These are phyloP conservation scores for Metallyticus violacea DNA, from an alignment of 2,888 invertebrate genomes.

Conservation along the genomic window DNA sequence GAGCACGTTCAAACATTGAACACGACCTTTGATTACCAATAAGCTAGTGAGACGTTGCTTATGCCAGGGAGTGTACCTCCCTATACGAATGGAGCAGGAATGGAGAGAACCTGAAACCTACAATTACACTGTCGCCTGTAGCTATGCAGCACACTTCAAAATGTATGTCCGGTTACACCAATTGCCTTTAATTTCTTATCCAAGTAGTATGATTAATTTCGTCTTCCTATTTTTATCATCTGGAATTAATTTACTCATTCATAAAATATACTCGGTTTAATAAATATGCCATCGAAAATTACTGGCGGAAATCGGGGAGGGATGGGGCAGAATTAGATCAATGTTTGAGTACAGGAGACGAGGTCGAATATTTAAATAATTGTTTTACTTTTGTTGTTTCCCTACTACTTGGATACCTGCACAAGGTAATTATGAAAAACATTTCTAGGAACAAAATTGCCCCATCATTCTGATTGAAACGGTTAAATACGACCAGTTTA, in stretches of 20 bases:
- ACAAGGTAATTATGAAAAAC: too few relatives aligned
- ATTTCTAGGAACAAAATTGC: too few relatives aligned
- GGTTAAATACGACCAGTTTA: too few relatives aligned
- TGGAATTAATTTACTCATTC: neutral
- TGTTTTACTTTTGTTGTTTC: too few relatives aligned
- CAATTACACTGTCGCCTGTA: conserved; percentile 5
- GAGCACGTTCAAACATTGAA: too few relatives aligned
- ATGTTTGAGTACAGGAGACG: neutral
- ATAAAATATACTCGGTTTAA: neutral
- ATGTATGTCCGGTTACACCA: neutral
- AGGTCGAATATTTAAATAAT: too few relatives aligned
- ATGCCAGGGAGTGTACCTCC: too few relatives aligned
- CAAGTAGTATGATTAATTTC: neutral
- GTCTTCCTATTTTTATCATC: neutral
- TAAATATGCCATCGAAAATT: neutral
- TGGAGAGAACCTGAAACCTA: neutral
- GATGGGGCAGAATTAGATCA: neutral
- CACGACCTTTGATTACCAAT: too few relatives aligned
- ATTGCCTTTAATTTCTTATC: neutral
- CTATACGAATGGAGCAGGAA: neutral
- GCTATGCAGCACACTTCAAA: conserved; percentile 7
- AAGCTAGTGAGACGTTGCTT: too few relatives aligned
- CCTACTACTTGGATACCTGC: too few relatives aligned
- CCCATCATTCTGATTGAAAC: too few relatives aligned
- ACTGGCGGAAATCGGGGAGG: neutral